A percentile compares a stretch with the other conserved stretches of the same genome.
phyloP scores from a whole-genome alignment of 1,140 invertebrate species.

The Magallana gigas region DNA sequence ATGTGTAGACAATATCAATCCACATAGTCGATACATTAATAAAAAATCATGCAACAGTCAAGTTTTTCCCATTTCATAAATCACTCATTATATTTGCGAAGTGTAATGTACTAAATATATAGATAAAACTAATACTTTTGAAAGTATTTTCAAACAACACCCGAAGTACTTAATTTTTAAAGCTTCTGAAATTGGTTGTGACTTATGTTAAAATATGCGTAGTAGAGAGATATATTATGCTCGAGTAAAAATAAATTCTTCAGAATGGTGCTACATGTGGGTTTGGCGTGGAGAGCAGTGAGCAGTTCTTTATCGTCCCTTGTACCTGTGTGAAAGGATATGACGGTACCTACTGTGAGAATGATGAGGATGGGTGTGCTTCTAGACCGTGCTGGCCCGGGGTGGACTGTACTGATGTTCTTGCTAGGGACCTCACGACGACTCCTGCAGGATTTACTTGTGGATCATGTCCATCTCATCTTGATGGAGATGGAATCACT shows the following conservation, averaged over 20 bases:
- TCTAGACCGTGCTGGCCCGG: slow-evolving; percentile 56
- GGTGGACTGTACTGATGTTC: slow-evolving; percentile 59
- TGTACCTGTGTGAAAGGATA: slow-evolving; percentile 58
- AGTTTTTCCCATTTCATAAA: no score
- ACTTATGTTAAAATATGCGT: no score
- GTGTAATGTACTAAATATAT: no score
- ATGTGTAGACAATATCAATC: no score
- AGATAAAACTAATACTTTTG: no score
- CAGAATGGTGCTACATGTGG: slow-evolving; percentile 62
- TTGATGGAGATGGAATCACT: slow-evolving; percentile 54
- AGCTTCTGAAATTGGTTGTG: no score
- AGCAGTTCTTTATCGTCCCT: slow-evolving; percentile 54
- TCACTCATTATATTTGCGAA: no score
- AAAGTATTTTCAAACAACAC: no score
- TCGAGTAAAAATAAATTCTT: neutral
- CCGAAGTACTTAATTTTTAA: no score
- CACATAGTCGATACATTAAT: no score
- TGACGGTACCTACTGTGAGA: slow-evolving; percentile 58
- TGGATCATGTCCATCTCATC: slow-evolving; percentile 58
- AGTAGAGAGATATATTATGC: no score
- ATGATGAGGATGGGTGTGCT: slow-evolving; percentile 58
- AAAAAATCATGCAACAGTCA: no score
- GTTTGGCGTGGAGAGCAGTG: slow-evolving; percentile 45
- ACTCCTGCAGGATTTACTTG: slow-evolving; percentile 53
- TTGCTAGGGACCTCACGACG: slow-evolving; percentile 19